Evolutionary conservation across 2,888 invertebrate genomes (phyloP), one percentile per base, ranked within the genome.

Genomic region (Ypsolopha scabrella): DNA sequence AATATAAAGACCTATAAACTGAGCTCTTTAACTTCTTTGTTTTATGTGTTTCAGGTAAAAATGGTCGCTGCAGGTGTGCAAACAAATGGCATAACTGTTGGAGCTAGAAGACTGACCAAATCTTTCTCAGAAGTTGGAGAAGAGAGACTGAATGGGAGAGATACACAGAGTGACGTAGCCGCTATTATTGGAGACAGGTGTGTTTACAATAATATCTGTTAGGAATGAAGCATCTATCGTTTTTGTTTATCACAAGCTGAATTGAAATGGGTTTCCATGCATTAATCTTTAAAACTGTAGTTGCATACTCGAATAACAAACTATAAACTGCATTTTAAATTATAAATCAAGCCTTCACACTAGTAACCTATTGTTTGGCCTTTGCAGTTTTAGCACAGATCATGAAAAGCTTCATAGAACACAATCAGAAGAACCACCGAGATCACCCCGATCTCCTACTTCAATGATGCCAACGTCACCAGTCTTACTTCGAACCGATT

Each of bases 31-130:
- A 24, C 24, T 24, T 24, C 24, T 24, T 24, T 24, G 24, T 24
- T 3, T 24, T 24, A 24, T 24, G 2, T 37, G 11, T 61, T 75
- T 51, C 62, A 93, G 88, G 94, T 95, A 14, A 93, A 93, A 75
- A 95, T 95, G 91, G 94, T 95, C 45, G 95, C 95, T 9, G 95
- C 95, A 69, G 95, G 94, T 14, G 95, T 95, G 8, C 95, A 96
- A 81, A 96, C 95, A 2, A 96, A 96, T 76, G 95, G 95, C 1
- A 82, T 90, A 54, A 81, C 90, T 52, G 75, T 88, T 54, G 87
- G 85, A 53, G 63, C 64, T 45, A 88, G 94, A 60, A 92, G 93
- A 75, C 80, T 95, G 55, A 93, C 92, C 43, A 95, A 95, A 78
- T 95, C 94, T 52, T 92, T 92, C 58, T 95, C 95, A 2, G 95